These are phyloP conservation scores for Lasioglossum calceatum DNA, from an alignment of 2,888 invertebrate genomes.

Conservation along the genomic window DNA sequence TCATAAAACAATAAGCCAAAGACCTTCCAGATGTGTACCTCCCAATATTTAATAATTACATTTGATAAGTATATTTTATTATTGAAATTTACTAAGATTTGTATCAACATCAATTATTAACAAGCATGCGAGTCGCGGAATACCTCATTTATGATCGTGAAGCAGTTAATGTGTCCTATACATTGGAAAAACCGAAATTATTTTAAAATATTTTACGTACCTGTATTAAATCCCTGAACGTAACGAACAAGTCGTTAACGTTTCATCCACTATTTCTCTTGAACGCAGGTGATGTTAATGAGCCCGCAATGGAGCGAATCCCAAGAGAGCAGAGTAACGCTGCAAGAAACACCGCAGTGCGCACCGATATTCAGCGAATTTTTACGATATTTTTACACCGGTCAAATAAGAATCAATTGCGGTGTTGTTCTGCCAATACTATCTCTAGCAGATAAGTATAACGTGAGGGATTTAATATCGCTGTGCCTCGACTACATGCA, in stretches of 20 bases:
- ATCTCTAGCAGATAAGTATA: slow-evolving; percentile 97
- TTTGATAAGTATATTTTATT: no score
- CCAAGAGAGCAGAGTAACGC: slow-evolving; percentile 91
- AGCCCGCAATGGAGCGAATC: slow-evolving; percentile 97
- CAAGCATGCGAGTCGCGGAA: no score
- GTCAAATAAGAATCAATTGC: slow-evolving; percentile 94
- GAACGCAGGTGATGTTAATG: slow-evolving; percentile 95
- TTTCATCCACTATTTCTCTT: not conserved
- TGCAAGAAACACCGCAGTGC: slow-evolving; percentile 95
- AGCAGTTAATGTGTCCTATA: no score
- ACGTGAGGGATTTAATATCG: slow-evolving; percentile 94
- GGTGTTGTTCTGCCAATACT: slow-evolving; percentile 94
- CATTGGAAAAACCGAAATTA: no score
- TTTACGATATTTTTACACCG: slow-evolving; percentile 95
- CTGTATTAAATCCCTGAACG: no score
- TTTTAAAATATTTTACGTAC: no score
- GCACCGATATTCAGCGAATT: slow-evolving; percentile 94
- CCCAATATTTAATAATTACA: no score
- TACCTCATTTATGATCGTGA: no score
- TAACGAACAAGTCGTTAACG: not conserved
- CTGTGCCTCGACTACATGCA: slow-evolving; percentile 95
- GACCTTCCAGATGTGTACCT: no score
- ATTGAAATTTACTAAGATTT: no score
- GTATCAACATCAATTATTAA: no score
- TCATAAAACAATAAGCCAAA: no score